Conservation (phyloP, 2,113 vertebrate species). For the Mastomys coucha region DNA sequence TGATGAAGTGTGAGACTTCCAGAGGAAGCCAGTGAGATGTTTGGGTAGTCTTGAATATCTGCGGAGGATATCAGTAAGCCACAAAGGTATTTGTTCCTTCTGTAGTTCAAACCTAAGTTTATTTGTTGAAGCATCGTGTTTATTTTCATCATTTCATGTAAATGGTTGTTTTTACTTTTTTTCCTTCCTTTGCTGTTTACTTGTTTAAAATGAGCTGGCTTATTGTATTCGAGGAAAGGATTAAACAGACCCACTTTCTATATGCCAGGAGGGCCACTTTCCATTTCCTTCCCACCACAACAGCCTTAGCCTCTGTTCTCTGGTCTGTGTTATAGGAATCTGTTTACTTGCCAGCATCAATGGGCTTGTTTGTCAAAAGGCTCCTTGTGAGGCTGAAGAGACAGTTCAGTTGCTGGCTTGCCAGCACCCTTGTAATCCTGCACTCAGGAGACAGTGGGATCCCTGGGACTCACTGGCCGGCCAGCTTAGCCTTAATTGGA, state of each 20-base stretch:
- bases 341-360: not conserved
- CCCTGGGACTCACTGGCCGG: not conserved
- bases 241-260: not conserved
- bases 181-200: not conserved
- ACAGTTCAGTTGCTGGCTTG: not conserved
- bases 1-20: not conserved
- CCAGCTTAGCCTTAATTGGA: not conserved
- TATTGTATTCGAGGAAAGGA: not conserved
- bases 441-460: not conserved
- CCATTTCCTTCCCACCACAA: not conserved
- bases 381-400: not conserved
- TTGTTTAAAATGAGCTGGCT: not conserved
- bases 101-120: not conserved
- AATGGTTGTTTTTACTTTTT: not conserved
- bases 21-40: not conserved
- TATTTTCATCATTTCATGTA: not conserved
- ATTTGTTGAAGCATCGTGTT: not conserved
- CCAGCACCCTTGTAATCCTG: not conserved
- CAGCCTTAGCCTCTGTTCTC: not conserved
- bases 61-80: not conserved
- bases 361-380: not conserved
- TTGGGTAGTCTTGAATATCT: not conserved
- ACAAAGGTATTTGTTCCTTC: not conserved
- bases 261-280: not conserved
- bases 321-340: not conserved